phyloP scores from a whole-genome alignment of 2,888 invertebrate genomes.

The Iselma pallidipennis region DNA sequence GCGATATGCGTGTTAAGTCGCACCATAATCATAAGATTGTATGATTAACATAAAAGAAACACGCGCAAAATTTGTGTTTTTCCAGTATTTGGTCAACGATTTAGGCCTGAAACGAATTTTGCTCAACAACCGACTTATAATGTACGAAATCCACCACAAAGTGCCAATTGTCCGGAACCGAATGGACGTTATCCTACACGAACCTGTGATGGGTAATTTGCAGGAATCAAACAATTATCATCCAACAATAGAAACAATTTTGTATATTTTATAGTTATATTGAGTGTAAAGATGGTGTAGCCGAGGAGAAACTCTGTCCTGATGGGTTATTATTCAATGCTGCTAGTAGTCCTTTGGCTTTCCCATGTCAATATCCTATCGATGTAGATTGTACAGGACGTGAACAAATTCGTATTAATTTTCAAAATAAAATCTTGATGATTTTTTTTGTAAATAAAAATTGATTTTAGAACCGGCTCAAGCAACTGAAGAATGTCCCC shows the following conservation, averaged over 20 bases:
- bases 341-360: conserved; percentile 66
- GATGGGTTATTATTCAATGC: conserved; percentile 82
- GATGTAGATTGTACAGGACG: conserved; percentile 78
- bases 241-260: neutral
- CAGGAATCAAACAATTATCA: neutral
- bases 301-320: conserved; percentile 77
- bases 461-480: conserved; percentile 65
- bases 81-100: conserved; percentile 28
- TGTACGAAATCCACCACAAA: conserved; percentile 29
- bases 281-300: conserved; percentile 68
- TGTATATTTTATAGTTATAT: conserved; percentile 49
- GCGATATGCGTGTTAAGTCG: too few relatives aligned
- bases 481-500: conserved; percentile 78
- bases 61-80: too few relatives aligned
- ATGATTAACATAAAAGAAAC: too few relatives aligned
- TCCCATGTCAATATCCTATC: conserved; percentile 83
- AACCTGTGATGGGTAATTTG: conserved; percentile 42
- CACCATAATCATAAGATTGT: too few relatives aligned
- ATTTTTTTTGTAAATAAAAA: neutral
- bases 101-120: conserved; percentile 11
- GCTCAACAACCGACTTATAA: conserved; percentile 18
- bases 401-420: conserved; percentile 65
- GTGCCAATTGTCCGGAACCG: conserved; percentile 35
- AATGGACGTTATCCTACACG: conserved; percentile 39
- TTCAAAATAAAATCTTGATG: neutral